phyloP scores from a whole-genome alignment of 1,140 invertebrate genomes.

The Pogonus chalceus region DNA sequence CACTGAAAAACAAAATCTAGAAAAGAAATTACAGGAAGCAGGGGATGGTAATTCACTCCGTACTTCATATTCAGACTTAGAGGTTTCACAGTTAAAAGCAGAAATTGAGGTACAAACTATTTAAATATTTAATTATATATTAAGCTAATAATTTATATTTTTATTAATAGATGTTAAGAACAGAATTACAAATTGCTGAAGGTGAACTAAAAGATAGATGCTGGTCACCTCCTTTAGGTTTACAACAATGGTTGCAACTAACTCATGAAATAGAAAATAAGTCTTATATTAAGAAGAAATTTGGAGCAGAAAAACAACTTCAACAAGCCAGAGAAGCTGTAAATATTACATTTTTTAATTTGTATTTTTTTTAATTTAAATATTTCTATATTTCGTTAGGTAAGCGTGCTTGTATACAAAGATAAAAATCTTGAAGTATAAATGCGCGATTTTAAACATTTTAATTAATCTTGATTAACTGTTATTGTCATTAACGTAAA shows the following conservation, averaged over 20 bases:
- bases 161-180: constrained; percentile 52
- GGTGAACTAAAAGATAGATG: constrained; percentile 79
- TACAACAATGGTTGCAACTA: constrained; percentile 88
- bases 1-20: constrained; percentile 72
- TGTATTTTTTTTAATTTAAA: constrained; percentile 11
- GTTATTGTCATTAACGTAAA: no score
- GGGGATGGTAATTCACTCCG: constrained; percentile 47
- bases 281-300: constrained; percentile 75
- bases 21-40: constrained; percentile 63
- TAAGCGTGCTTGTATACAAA: neutral
- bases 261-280: constrained; percentile 91
- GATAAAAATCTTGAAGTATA: constrained; percentile 10
- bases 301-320: constrained; percentile 73
- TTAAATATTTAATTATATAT: no score
- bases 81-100: constrained; percentile 67
- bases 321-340: constrained; percentile 81
- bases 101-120: constrained; percentile 60
- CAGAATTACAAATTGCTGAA: constrained; percentile 74
- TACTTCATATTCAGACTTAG: constrained; percentile 67
- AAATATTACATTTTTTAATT: constrained; percentile 32
- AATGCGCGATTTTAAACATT: no score
- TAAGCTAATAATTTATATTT: constrained; percentile 8
- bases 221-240: constrained; percentile 74
- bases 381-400: constrained; percentile 8
- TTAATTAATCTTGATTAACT: no score